Conservation (phyloP, 2,113 vertebrate genomes). For the Anhinga anhinga region DNA sequence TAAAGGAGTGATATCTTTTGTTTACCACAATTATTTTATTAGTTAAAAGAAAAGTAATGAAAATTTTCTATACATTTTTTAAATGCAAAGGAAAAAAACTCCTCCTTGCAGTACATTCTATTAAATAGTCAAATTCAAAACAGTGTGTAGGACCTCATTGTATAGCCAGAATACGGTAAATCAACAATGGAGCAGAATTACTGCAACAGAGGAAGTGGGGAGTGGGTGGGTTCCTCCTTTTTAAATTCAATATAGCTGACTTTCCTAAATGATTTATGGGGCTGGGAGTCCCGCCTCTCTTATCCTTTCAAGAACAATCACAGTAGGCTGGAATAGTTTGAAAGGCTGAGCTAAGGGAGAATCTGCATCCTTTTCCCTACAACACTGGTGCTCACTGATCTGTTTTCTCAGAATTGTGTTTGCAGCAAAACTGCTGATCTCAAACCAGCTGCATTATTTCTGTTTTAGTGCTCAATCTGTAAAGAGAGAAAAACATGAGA, state of each 20-base stretch:
- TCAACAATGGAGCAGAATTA: background rate
- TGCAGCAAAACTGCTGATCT: conserved; percentile 50
- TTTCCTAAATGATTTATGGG: conserved; percentile 36
- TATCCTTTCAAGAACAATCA: conserved; percentile 39
- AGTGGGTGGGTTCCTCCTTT: background rate
- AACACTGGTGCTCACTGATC: background rate
- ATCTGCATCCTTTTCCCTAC: background rate
- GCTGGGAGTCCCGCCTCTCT: background rate
- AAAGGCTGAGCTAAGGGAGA: conserved; percentile 43
- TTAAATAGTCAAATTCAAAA: background rate
- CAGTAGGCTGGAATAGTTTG: conserved; percentile 15
- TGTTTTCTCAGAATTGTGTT: conserved; percentile 4
- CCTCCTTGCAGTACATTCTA: background rate
- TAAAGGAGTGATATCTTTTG: background rate
- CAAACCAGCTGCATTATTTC: conserved; percentile 50
- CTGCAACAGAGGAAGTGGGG: background rate
- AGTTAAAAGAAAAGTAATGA: background rate
- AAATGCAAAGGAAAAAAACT: background rate
- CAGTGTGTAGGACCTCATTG: background rate
- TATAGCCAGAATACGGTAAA: background rate
- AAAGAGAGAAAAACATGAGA: conserved; percentile 48
- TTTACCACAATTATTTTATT: background rate
- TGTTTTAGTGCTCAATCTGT: conserved; percentile 46
- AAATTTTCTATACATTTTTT: background rate
- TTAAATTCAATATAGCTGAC: conserved; percentile 23